A percentile compares a stretch with the other conserved stretches of the same genome.
These are phyloP conservation scores for Drosophila watanabei DNA, from an alignment of 1,140 invertebrate species.

Conservation along the genomic window DNA sequence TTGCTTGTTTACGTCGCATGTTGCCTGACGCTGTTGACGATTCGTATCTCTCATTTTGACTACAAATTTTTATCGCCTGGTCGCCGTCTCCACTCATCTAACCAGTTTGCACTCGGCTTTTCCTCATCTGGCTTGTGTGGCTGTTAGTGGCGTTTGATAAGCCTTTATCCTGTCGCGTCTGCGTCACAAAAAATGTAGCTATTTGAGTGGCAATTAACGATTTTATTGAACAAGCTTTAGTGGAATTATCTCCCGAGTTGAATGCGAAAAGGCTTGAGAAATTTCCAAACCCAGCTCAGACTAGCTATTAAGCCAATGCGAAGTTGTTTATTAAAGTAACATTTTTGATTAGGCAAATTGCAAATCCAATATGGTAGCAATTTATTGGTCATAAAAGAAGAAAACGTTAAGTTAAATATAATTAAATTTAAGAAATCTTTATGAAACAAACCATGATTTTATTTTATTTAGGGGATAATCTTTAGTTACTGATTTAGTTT, in stretches of 20 bases:
- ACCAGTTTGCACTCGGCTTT: conserved; percentile 59
- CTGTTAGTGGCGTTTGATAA: conserved; percentile 66
- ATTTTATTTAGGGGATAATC: not conserved
- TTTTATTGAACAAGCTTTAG: conserved; percentile 69
- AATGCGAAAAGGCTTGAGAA: conserved; percentile 32
- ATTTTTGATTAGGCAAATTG: conserved; percentile 40
- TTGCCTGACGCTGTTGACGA: conserved; percentile 51
- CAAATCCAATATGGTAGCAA: conserved; percentile 1
- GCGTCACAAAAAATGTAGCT: conserved; percentile 72
- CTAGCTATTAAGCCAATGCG: conserved; percentile 37
- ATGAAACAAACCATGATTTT: not conserved
- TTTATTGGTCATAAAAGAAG: conserved; percentile 15
- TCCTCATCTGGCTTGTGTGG: conserved; percentile 2
- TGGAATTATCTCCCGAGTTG: conserved; percentile 41
- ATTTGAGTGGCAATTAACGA: conserved; percentile 81
- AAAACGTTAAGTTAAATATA: not conserved
- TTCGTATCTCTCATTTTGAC: conserved; percentile 59
- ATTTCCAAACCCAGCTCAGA: conserved; percentile 35
- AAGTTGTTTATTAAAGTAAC: conserved; percentile 21
- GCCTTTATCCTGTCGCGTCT: conserved; percentile 77
- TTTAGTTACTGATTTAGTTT: too few relatives aligned
- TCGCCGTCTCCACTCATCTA: conserved; percentile 39
- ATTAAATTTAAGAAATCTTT: not conserved
- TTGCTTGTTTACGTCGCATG: conserved; percentile 73
- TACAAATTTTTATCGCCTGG: conserved; percentile 75